Evolutionary conservation across 92 coral and sea anemone species (phyloP).

Genomic region (Porites lobata): DNA sequence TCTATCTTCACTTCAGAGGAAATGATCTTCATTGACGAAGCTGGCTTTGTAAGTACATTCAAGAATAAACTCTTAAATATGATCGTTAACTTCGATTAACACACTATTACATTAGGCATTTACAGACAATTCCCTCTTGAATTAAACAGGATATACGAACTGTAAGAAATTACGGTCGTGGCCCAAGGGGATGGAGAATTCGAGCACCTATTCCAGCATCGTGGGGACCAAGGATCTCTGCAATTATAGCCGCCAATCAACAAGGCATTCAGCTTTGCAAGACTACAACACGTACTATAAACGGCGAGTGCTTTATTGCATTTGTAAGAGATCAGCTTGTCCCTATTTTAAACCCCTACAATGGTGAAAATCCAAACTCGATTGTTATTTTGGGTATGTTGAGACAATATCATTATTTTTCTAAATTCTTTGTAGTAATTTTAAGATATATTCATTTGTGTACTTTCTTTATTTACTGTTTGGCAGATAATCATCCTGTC

Average conservation of each 20-base stretch:
- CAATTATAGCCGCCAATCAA: background rate
- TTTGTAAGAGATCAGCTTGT: background rate
- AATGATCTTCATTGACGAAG: background rate
- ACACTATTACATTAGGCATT: too few relatives aligned
- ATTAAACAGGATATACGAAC: background rate
- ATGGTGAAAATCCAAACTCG: background rate
- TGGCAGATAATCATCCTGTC: too few relatives aligned
- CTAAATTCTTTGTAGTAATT: too few relatives aligned
- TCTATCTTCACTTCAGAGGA: background rate
- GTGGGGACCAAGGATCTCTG: constrained; percentile 17
- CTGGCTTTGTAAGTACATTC: background rate
- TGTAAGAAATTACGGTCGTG: background rate
- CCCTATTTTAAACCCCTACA: background rate
- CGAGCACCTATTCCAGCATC: constrained; percentile 3
- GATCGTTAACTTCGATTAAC: background rate
- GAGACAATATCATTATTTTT: too few relatives aligned
- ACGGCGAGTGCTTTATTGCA: background rate
- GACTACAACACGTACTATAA: background rate
- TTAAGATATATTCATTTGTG: too few relatives aligned
- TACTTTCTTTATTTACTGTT: too few relatives aligned
- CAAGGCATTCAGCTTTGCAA: background rate
- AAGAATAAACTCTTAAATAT: too few relatives aligned
- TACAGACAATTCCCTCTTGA: background rate
- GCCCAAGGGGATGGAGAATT: background rate
- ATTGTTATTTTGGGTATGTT: background rate